Evolutionary conservation across 2,113 vertebrate species (phyloP), one percentile per base, ranked within the genome.

Genomic region (Melospiza melodia): DNA sequence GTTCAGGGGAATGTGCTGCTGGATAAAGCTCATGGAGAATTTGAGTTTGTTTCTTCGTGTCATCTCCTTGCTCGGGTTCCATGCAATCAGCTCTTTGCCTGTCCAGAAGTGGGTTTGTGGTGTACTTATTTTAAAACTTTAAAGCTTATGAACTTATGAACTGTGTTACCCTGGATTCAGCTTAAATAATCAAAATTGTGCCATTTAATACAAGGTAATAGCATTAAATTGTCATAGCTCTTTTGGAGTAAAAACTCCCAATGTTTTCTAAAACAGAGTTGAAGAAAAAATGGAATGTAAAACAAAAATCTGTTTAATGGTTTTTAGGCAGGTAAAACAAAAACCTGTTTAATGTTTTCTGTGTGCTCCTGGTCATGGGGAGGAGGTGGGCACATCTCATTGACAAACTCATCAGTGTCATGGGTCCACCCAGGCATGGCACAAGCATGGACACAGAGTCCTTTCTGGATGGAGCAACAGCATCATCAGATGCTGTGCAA

Each of bases 381-480:
- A 31, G 30, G 67, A 78, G 58, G 33, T 66, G 55, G 17, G 25
- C 46, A 17, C 77, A 27, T 77, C 55, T 62, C 41, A 44, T 28
- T 61, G 80, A 41, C 46, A 58, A 46, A 31, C 25, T 75, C 72
- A 22, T 24, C 68, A 4, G 19, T 69, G 72, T 31, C 76, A 5
- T 23, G 48, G 72, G n/a, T 89, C 43, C 72, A 24, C n/a, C 72
- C 75, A 58, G 78, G 67, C 63, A 67, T 43, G 33, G 33, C 2
- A 6, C 55, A 84, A 54, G 57, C 57, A 33, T 6, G 76, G 83
- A 78, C 86, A 65, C 15, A 11, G 17, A 23, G 69, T 86, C 61
- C 72, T 75, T 25, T 86, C 49, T 73, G 76, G 68, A 83, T 58
- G 58, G 83, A 81, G 76, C 25, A 84, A 69, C n/a, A 68, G 10